Base-by-base conservation (phyloP, 2,888 invertebrate species). In the Pristionchus mayeri region DNA sequence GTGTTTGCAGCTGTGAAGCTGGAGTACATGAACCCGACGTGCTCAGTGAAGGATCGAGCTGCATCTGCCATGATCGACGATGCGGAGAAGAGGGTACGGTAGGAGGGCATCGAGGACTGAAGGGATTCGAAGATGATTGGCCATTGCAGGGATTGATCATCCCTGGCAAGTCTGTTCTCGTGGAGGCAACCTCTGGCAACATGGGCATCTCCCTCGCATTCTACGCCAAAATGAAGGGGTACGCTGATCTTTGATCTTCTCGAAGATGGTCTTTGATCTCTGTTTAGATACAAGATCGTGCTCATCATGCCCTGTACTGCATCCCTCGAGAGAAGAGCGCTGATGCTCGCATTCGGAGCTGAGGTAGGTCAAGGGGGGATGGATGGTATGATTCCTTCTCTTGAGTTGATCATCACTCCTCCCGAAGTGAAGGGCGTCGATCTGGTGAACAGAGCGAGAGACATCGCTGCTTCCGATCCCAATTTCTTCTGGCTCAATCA, bases 21-120 rank as follows among this genome's bases (percentile, higher is more conserved):
- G 40, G 92, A 92, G 82, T 92, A 90, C 87, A 85, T 90, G 86
- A 93, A 92, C 85, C 92, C 92, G 4, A 90, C 91, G 16, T 88
- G 89, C 34, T 90, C 90, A 13, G 89, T 92, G 52, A 92, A 92
- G 87, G 92, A 92, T 86, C 90, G 92, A 48, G 89, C 90, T 34
- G 91, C 90, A 6, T 87, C 86, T 44, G 88, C 86, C 34, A 93
- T 92, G 92, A 90, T 92, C 52, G 89, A 89, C 27, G 87, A 84
- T 0, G 89, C 89, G 3, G 89, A 89, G 78, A 85, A 86, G 40
- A 80, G 44, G 40, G 88, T 87, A 63, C 44, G 50, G 67, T 67
- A 63, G 78, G 60, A 76, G 48, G 21, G 3, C n/a, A 16, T 67
- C 24, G 57, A 83, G 44, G 34, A 48, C 34, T 67, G 37, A 40